A percentile compares a stretch with the other conserved stretches of the same genome.
Conservation (phyloP, 1,140 invertebrate species). For the Drosophila grimshawi region DNA sequence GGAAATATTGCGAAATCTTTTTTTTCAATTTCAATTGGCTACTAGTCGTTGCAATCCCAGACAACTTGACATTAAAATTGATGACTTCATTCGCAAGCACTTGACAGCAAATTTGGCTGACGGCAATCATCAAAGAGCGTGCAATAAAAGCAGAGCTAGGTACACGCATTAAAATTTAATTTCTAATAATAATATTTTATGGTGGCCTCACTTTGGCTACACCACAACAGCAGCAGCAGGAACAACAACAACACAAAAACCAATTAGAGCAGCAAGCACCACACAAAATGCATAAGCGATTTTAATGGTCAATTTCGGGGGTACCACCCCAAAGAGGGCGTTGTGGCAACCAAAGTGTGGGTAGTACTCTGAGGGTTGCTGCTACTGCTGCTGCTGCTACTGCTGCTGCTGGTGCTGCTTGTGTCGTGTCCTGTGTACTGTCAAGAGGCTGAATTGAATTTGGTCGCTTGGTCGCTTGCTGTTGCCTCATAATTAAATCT, state of each 20-base stretch:
- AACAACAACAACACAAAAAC: slow-evolving; percentile 15
- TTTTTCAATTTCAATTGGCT: neutral
- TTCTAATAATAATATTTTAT: slow-evolving; percentile 67
- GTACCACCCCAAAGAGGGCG: neutral
- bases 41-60: neutral
- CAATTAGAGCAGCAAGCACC: slow-evolving; percentile 56
- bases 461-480: slow-evolving; percentile 45
- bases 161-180: slow-evolving; percentile 55
- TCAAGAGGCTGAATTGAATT: slow-evolving; percentile 44
- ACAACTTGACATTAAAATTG: slow-evolving; percentile 44
- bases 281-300: slow-evolving; percentile 65
- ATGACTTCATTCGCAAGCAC: slow-evolving; percentile 36
- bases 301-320: slow-evolving; percentile 60
- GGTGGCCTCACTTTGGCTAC: slow-evolving; percentile 19
- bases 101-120: slow-evolving; percentile 14
- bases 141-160: slow-evolving; percentile 48
- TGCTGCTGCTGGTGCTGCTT: neutral
- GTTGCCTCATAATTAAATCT: slow-evolving; percentile 52
- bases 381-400: slow-evolving; percentile 7
- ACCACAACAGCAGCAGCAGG: slow-evolving; percentile 5
- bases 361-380: neutral
- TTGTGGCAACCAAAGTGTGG: neutral
- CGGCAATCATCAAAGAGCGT: slow-evolving; percentile 45
- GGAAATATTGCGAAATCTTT: neutral
- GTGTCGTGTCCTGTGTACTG: neutral